Percentiles rank a stretch among this genome's conserved stretches.
Evolutionary conservation across 1,140 invertebrate species (phyloP).

Genomic region (Drosophila tani): DNA sequence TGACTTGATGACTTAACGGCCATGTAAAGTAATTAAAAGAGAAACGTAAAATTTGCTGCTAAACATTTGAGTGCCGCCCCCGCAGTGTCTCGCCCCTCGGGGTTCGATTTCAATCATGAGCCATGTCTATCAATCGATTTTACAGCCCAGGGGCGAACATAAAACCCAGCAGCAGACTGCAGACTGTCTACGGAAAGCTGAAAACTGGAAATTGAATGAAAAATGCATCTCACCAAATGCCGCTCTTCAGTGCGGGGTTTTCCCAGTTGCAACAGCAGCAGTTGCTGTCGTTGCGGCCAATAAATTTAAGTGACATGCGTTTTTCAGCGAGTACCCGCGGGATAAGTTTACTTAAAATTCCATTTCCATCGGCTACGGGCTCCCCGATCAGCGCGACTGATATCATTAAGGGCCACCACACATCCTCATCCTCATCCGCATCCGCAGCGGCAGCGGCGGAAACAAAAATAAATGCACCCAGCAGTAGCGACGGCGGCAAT

Average conservation of each 20-base stretch:
- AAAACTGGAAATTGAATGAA: conserved; percentile 79
- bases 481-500: conserved; percentile 25
- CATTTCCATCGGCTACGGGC: conserved; percentile 67
- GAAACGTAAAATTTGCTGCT: conserved; percentile 68
- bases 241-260: conserved; percentile 32
- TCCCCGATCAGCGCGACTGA: conserved; percentile 63
- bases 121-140: conserved; percentile 76
- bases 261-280: conserved; percentile 34
- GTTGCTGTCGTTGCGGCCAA: conserved; percentile 69
- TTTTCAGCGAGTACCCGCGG: conserved; percentile 81
- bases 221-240: conserved; percentile 75
- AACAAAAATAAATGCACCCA: conserved; percentile 61
- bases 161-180: conserved; percentile 46
- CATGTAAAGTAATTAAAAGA: conserved; percentile 74
- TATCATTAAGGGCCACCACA: conserved; percentile 72
- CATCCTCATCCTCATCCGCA: conserved; percentile 58
- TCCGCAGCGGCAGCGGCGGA: conserved; percentile 53
- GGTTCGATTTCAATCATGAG: conserved; percentile 76
- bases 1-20: conserved; percentile 59
- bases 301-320: conserved; percentile 83
- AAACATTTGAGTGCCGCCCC: conserved; percentile 58
- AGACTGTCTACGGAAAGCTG: conserved; percentile 47
- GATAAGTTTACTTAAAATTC: conserved; percentile 77
- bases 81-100: background rate
- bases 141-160: conserved; percentile 64